Percentiles rank a stretch among this genome's conserved stretches.
These are phyloP conservation scores for Saiga tatarica DNA, from an alignment of 2,113 vertebrate genomes.

Conservation along the genomic window DNA sequence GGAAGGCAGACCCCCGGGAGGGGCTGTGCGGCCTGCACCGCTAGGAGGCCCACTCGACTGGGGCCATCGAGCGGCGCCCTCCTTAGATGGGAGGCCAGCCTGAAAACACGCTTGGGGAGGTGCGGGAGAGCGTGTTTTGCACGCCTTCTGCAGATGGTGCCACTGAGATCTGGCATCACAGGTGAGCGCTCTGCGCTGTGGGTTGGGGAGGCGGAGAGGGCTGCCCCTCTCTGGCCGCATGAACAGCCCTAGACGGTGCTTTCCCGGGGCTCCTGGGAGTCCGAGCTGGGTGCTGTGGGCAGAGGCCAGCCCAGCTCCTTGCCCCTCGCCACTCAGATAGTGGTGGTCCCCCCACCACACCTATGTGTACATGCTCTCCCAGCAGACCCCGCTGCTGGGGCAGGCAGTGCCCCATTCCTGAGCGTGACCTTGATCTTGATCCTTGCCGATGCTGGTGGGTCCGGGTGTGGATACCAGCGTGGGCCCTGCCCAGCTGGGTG, in stretches of 20 bases:
- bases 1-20: not conserved
- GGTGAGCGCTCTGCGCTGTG: accelerated
- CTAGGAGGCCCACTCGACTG: not conserved
- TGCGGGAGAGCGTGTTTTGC: not conserved
- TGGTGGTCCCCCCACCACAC: not conserved
- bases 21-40: not conserved
- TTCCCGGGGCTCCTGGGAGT: too few relatives aligned
- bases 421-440: not conserved
- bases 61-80: accelerated
- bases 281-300: not conserved
- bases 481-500: not conserved
- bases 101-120: not conserved
- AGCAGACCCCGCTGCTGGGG: accelerated
- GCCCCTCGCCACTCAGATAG: accelerated
- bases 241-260: accelerated
- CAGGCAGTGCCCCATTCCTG: not conserved
- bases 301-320: not conserved
- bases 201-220: not conserved
- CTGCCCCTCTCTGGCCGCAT: accelerated
- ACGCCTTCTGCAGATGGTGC: not conserved
- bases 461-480: not conserved
- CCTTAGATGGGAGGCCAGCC: accelerated
- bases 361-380: accelerated
- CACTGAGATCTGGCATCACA: accelerated
- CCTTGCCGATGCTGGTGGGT: accelerated